These are phyloP conservation scores for Hyperoplus lanceolatus DNA, from an alignment of 2,797 vertebrate species.

Conservation along the genomic window DNA sequence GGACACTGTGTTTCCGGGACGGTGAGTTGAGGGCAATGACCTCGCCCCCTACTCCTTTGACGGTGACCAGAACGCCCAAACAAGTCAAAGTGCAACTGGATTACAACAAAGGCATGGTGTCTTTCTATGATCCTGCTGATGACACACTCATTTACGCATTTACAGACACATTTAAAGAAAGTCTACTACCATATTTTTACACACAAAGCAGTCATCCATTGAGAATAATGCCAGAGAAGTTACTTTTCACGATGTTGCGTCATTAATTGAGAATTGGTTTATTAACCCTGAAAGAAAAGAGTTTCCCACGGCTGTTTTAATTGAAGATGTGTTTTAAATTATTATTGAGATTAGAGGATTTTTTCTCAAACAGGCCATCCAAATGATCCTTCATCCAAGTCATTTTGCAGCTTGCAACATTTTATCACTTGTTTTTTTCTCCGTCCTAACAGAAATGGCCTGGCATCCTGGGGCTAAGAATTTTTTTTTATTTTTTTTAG, in stretches of 20 bases:
- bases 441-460: not conserved
- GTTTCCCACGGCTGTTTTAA: not conserved
- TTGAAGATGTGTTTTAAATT: constrained; percentile 1
- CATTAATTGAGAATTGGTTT: constrained; percentile 24
- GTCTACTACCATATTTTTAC: constrained; percentile 85
- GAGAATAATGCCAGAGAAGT: constrained; percentile 76
- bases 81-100: constrained; percentile 81
- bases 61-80: constrained; percentile 50
- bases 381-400: not conserved
- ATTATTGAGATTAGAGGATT: not conserved
- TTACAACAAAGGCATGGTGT: constrained; percentile 79
- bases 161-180: constrained; percentile 74
- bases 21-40: constrained; percentile 81
- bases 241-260: constrained; percentile 67
- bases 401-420: not conserved
- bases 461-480: not conserved
- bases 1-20: constrained; percentile 83
- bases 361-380: not conserved
- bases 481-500: not conserved
- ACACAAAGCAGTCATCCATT: constrained; percentile 79
- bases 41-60: constrained; percentile 71
- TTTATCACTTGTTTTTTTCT: not conserved
- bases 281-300: constrained; percentile 6
- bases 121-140: constrained; percentile 71
- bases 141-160: constrained; percentile 73